Percentiles rank a stretch among this genome's conserved stretches.
These are phyloP conservation scores for Erythrocebus patas DNA, from an alignment of 2,113 vertebrate genomes.

Conservation along the genomic window DNA sequence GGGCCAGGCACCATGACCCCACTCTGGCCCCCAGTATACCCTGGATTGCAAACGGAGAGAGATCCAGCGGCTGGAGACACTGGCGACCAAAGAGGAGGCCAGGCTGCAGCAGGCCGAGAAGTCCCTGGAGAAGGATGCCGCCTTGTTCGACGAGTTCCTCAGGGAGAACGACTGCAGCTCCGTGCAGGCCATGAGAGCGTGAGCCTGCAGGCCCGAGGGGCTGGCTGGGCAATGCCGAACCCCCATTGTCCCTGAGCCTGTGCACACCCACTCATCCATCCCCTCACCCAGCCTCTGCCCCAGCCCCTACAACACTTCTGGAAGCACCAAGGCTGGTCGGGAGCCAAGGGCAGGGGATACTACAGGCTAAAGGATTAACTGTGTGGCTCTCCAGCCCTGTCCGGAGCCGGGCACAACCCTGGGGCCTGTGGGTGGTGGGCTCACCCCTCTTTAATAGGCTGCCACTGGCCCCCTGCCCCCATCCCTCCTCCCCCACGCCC, in stretches of 20 bases:
- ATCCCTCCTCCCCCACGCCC: neutral
- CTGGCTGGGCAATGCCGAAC: neutral
- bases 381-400: neutral
- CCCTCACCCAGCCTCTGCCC: neutral
- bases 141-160: conserved; percentile 88
- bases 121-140: conserved; percentile 84
- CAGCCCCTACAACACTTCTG: too few relatives aligned
- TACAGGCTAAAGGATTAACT: neutral
- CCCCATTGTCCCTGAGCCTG: neutral
- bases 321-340: neutral
- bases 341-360: neutral
- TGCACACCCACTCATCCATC: too few relatives aligned
- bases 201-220: conserved; percentile 48
- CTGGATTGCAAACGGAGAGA: conserved; percentile 86
- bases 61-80: conserved; percentile 87
- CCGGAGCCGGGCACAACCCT: neutral
- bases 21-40: conserved; percentile 82
- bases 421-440: neutral
- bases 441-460: neutral
- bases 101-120: conserved; percentile 84
- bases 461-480: neutral
- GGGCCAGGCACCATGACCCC: neutral
- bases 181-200: conserved; percentile 88
- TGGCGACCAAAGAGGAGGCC: conserved; percentile 81
- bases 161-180: conserved; percentile 89